Evolutionary conservation across 2,113 vertebrate species (phyloP).

Genomic region (Heterotilapia buettikoferi): DNA sequence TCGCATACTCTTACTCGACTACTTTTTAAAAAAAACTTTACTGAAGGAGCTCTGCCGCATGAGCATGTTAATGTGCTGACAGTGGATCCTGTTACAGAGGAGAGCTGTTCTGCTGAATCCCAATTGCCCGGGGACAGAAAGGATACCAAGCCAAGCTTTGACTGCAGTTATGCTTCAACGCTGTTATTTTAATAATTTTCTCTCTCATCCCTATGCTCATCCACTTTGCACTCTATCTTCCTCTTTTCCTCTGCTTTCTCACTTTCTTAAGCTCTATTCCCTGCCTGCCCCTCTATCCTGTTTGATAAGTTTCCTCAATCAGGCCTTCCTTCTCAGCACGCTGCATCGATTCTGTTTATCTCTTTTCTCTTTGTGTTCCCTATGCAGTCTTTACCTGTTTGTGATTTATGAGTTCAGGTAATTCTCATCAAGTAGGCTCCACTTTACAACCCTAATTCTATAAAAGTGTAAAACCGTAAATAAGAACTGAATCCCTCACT

Average conservation of each 20-base stretch:
- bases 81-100: conserved; percentile 29
- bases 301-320: conserved; percentile 2
- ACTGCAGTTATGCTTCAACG: conserved; percentile 33
- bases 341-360: background rate
- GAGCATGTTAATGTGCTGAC: conserved; percentile 53
- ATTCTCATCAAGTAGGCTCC: background rate
- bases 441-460: background rate
- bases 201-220: conserved; percentile 15
- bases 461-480: background rate
- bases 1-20: conserved; percentile 13
- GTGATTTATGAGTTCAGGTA: background rate
- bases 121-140: conserved; percentile 35
- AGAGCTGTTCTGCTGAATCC: conserved; percentile 33
- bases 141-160: conserved; percentile 41
- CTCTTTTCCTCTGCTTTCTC: background rate
- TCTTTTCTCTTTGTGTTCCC: background rate
- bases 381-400: background rate
- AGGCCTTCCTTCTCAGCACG: background rate
- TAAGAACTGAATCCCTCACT: background rate
- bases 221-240: background rate
- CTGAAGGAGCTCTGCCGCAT: conserved; percentile 34
- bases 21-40: background rate
- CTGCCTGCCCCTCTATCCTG: background rate
- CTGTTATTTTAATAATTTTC: conserved; percentile 29
- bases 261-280: conserved; percentile 24